phyloP scores from a whole-genome alignment of 2,888 invertebrate species.

The Epinotia bilunana region DNA sequence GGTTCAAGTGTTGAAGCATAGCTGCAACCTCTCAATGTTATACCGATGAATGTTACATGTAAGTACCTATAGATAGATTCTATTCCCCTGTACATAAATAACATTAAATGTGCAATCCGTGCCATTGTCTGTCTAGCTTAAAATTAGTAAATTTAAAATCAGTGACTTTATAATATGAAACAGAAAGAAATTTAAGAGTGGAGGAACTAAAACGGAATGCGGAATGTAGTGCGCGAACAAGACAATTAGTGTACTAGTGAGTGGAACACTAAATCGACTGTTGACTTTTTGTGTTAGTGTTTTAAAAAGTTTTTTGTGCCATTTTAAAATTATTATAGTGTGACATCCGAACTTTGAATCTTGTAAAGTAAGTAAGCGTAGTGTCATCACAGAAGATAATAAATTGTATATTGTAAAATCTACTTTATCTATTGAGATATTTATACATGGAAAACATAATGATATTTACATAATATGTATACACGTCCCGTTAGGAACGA shows the following conservation, averaged over 20 bases:
- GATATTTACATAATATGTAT: constrained; percentile 84
- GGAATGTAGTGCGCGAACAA: constrained; percentile 62
- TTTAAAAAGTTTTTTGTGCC: constrained; percentile 83
- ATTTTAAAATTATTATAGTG: constrained; percentile 82
- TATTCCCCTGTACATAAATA: constrained; percentile 78
- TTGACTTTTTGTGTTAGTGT: constrained; percentile 83
- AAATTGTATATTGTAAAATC: constrained; percentile 81
- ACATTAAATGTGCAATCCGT: constrained; percentile 82
- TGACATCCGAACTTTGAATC: constrained; percentile 84
- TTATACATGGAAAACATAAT: constrained; percentile 81
- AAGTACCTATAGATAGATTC: constrained; percentile 67
- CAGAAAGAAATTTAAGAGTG: constrained; percentile 50
- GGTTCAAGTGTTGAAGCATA: constrained; percentile 57
- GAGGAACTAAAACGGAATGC: constrained; percentile 51
- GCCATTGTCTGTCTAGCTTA: constrained; percentile 83
- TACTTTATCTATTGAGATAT: constrained; percentile 82
- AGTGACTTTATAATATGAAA: constrained; percentile 53
- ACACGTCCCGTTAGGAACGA: constrained; percentile 85
- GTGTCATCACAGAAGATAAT: constrained; percentile 81
- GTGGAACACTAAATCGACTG: constrained; percentile 74
- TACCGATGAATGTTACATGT: constrained; percentile 70
- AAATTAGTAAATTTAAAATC: constrained; percentile 78
- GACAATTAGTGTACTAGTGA: constrained; percentile 66
- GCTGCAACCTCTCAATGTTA: constrained; percentile 60
- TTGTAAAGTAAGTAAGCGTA: constrained; percentile 79